phyloP scores from a whole-genome alignment of 2,888 invertebrate genomes.

The Pandemis heparana region DNA sequence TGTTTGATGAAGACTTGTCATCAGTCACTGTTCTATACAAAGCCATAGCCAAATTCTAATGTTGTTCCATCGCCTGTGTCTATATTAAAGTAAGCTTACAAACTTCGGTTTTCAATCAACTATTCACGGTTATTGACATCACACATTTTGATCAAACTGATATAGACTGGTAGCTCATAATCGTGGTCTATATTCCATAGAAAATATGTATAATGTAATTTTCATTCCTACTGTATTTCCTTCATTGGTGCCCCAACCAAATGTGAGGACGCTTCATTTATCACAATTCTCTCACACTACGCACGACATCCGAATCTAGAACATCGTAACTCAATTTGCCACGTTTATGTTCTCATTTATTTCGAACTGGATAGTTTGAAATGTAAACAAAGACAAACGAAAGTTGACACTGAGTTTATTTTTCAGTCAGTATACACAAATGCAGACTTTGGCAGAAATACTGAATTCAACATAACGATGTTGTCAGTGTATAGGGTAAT shows the following conservation, averaged over 20 bases:
- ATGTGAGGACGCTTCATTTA: constrained; percentile 59
- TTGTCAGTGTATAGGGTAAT: neutral
- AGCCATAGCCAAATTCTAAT: no score
- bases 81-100: no score
- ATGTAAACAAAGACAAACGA: neutral
- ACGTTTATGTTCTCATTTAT: constrained; percentile 31
- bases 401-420: neutral
- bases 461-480: neutral
- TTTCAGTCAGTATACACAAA: neutral
- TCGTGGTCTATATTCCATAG: no score
- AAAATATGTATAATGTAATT: neutral
- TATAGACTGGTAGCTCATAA: no score
- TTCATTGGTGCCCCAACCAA: constrained; percentile 30
- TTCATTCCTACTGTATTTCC: constrained; percentile 22
- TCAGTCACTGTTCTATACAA: no score
- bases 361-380: constrained; percentile 1
- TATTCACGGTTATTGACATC: no score
- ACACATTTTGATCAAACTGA: no score
- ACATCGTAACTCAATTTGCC: constrained; percentile 40
- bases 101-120: no score
- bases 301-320: constrained; percentile 42
- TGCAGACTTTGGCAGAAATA: neutral
- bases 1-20: no score
- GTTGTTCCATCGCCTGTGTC: no score
- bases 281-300: constrained; percentile 52